These are phyloP conservation scores for Merops nubicus DNA, from an alignment of 2,113 vertebrate genomes.

Conservation along the genomic window DNA sequence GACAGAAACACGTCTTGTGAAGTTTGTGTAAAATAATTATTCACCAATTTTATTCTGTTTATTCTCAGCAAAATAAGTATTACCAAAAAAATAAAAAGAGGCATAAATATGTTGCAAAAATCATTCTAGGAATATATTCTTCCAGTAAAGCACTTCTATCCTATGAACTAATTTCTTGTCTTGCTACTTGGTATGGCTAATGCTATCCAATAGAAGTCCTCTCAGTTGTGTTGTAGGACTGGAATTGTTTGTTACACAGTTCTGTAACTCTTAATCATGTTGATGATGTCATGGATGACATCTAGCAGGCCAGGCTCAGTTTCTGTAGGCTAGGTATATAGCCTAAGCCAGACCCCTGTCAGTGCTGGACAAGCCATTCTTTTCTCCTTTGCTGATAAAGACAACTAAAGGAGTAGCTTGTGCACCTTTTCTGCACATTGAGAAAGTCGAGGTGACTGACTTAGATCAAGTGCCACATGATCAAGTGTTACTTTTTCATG, in stretches of 20 bases:
- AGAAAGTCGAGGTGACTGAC: background rate
- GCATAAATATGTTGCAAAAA: background rate
- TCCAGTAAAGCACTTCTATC: background rate
- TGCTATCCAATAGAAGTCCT: background rate
- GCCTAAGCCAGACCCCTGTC: background rate
- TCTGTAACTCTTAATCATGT: background rate
- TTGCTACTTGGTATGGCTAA: background rate
- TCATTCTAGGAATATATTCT: background rate
- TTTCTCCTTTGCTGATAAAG: background rate
- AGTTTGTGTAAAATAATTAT: background rate
- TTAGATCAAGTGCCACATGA: background rate
- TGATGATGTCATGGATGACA: background rate
- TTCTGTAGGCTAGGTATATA: background rate
- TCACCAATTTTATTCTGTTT: background rate
- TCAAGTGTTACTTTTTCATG: background rate
- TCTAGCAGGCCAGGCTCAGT: background rate
- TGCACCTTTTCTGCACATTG: background rate
- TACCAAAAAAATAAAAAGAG: background rate
- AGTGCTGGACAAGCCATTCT: background rate
- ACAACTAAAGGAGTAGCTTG: background rate
- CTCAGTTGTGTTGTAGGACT: background rate
- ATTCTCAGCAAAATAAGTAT: background rate
- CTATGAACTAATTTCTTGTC: background rate
- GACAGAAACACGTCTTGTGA: background rate
- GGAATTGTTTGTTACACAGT: background rate